Evolutionary conservation across 2,888 invertebrate genomes (phyloP), one percentile per base, ranked within the genome.

Genomic region (Trichogramma evanescens): DNA sequence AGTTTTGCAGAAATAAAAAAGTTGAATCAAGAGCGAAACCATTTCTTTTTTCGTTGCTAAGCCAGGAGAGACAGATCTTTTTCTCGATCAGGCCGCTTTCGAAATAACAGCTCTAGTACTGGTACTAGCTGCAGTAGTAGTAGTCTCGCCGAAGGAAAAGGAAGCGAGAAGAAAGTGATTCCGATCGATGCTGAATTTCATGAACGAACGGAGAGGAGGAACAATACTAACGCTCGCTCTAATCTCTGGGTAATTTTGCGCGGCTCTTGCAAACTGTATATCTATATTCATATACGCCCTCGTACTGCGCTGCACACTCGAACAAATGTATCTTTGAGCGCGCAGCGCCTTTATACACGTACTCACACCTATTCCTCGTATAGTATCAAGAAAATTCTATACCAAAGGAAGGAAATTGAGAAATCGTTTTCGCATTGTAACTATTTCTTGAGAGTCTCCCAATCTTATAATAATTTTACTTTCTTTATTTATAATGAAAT

Each of bases 131-230:
- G 61, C 61, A 50, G 9, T 8, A 26, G 26, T 3, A 26, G 26
- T 26, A 26, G 26, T 26, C 26, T 26, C 26, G 59, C 62, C 60
- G 59, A 64, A 58, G 65, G 63, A 68, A 63, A 65, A 66, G 67
- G 68, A 68, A 69, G 64, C 68, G 69, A 67, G 71, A 26, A 26
- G 26, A 71, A 71, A 72, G 71, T 69, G 69, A 71, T 69, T 68
- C 65, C 67, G 67, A 67, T 69, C 61, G 65, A 55, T 61, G 64
- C 66, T 66, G 45, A 56, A 60, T 63, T 60, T 65, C 66, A 65
- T 62, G 63, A 65, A 62, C 56, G 63, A 62, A 63, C 62, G 62
- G 9, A 50, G 39, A 42, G 58, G 41, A 48, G 13, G 42, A 51
- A 56, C 52, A 60, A 60, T 56, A 39, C 50, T 26, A 13, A 10